Evolutionary conservation across 2,113 vertebrate species (phyloP).

Genomic region (Nothocercus julius): DNA sequence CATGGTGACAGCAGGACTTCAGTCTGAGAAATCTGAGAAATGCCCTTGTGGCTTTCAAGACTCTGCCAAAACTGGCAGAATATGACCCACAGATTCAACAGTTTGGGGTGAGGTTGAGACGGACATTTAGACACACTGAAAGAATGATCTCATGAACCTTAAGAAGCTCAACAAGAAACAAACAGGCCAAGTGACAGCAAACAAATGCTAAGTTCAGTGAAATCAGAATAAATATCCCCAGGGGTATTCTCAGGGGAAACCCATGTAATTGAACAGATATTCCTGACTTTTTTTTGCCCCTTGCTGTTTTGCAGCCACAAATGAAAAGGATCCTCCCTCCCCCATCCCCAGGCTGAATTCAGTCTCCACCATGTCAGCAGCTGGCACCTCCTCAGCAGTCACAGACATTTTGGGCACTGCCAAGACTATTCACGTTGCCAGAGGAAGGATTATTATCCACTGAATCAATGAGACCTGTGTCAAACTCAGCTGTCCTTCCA

Average conservation of each 20-base stretch:
- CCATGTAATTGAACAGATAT: background rate
- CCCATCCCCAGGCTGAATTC: background rate
- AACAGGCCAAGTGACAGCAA: background rate
- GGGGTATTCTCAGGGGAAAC: background rate
- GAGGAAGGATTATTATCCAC: slow-evolving; percentile 22
- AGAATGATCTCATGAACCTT: background rate
- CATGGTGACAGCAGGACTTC: no score
- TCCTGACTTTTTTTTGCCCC: background rate
- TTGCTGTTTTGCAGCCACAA: background rate
- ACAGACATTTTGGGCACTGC: slow-evolving; percentile 35
- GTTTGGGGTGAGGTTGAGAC: background rate
- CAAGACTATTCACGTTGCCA: slow-evolving; percentile 17
- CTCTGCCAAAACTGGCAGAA: background rate
- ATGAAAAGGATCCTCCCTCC: background rate
- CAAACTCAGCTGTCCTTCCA: slow-evolving; percentile 30
- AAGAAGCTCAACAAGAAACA: background rate
- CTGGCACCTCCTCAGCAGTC: slow-evolving; percentile 35
- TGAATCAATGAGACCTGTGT: slow-evolving; percentile 44
- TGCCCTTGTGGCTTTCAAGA: background rate
- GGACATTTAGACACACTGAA: fast-evolving
- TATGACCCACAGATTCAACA: background rate
- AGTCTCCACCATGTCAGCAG: slow-evolving; percentile 26
- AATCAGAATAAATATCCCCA: background rate
- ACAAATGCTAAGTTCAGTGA: background rate
- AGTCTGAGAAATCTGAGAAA: no score